Conservation (phyloP, 2,113 vertebrate species). For the Electrona antarctica region DNA sequence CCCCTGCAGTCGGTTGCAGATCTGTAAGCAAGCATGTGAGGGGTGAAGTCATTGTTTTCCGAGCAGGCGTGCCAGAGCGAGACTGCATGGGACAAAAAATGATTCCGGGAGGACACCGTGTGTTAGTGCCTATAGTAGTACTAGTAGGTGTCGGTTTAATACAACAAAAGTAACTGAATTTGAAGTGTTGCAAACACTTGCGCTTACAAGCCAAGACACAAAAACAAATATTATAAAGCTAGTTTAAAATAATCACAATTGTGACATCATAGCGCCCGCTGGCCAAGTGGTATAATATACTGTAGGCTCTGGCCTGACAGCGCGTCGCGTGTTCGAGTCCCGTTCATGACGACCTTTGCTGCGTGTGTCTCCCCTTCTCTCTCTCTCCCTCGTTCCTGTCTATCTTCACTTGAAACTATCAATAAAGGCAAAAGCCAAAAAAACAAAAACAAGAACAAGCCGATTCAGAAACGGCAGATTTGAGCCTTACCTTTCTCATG, state of each 20-base stretch:
- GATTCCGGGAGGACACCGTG: conserved; percentile 32
- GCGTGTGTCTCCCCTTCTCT: no score
- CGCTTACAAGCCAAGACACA: not conserved
- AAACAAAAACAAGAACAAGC: no score
- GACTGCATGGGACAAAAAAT: conserved; percentile 57
- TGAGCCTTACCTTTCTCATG: conserved; percentile 88
- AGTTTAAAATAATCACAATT: not conserved
- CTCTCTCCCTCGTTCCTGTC: no score
- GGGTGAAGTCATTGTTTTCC: conserved; percentile 78
- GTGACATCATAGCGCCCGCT: not conserved
- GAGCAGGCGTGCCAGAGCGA: conserved; percentile 49
- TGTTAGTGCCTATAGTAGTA: conserved; percentile 12
- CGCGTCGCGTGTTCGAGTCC: no score
- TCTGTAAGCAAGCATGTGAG: conserved; percentile 69
- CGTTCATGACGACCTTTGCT: no score
- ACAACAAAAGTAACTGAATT: conserved; percentile 16
- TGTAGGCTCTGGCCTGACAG: no score
- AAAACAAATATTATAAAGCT: not conserved
- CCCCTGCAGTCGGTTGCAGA: conserved; percentile 42
- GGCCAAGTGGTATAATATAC: no score
- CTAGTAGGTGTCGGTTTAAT: conserved; percentile 31
- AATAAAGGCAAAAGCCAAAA: no score
- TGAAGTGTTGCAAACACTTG: not conserved
- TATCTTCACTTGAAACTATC: no score
- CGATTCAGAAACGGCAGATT: not conserved